Base-by-base conservation (phyloP, 2,888 invertebrate species). In the Ormyrus thymus region DNA sequence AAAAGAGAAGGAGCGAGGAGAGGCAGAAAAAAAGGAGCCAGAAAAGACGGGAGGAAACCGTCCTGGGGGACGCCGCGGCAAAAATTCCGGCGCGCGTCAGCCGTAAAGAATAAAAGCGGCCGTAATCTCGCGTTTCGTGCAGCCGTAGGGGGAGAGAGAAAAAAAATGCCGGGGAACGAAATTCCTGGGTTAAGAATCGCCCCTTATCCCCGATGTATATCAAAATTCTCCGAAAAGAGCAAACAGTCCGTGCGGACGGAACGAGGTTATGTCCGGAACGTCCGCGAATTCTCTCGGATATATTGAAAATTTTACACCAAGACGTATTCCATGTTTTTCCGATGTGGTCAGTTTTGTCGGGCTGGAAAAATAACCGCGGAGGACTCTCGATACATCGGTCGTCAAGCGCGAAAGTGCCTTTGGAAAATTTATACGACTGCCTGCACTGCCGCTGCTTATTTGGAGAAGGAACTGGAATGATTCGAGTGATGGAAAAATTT, bases 211-310 rank as follows among this genome's bases (percentile, higher is more conserved):
- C 74, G 66, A 75, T 75, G 68, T 29, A 29, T 75, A 75, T 75
- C 59, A 61, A 68, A 75, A 75, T 65, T 65, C 68, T 68, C 66
- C 53, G 55, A 56, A 71, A 64, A 46, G 72, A 56, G 6, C 59
- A 71, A 51, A 61, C 70, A 71, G 59, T 5, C 6, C 6, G 15
- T 7, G 64, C 3, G 29, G 29, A 29, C 29, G 29, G 29, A 29
- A 29, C 29, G 4, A 29, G 29, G 29, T 29, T 29, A 29, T 29
- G 1, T 29, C 29, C 29, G 29, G 29, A 29, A 4, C 29, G 29
- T 29, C 29, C n/a, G 59, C 6, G 56, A 45, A 62, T 64, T 64
- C 55, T 73, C 7, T 43, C 11, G 45, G 48, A 15, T 6, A 66
- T 59, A 66, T 74, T 74, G 68, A 68, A 75, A 68, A 61, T 74